Conservation (phyloP, 1,140 invertebrate species). For the Neoseiulus cucumeris region DNA sequence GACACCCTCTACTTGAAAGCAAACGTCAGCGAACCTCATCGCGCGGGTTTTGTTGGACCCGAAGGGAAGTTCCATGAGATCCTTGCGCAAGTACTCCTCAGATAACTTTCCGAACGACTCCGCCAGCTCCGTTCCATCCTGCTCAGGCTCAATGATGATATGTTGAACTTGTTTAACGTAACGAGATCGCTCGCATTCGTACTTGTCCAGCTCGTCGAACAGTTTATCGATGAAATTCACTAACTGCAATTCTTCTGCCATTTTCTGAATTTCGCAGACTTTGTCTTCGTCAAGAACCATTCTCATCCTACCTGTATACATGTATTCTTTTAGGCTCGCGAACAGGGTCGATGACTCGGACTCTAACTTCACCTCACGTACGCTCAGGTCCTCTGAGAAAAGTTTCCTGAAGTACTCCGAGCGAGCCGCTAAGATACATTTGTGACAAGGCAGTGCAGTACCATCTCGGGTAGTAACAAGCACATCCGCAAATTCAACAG, state of each 20-base stretch:
- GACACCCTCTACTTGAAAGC: conserved; percentile 28
- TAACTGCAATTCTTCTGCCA: not conserved
- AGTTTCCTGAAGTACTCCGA: not conserved
- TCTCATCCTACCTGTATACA: conserved; percentile 6
- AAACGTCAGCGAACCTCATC: conserved; percentile 25
- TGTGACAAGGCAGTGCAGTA: not conserved
- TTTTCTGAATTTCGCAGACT: not conserved
- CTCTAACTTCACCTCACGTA: not conserved
- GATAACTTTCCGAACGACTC: not conserved
- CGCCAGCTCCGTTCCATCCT: not conserved
- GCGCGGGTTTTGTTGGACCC: not conserved
- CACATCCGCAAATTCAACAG: not conserved
- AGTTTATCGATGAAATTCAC: not conserved
- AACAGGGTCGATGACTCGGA: not conserved
- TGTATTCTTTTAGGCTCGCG: not conserved
- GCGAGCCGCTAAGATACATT: not conserved
- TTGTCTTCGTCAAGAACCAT: conserved; percentile 2
- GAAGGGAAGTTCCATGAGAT: conserved; percentile 1
- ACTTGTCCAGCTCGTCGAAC: not conserved
- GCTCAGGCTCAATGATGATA: conserved; percentile 3
- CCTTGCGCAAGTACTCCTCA: not conserved
- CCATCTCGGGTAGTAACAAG: not conserved
- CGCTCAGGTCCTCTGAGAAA: not conserved
- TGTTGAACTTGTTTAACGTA: not conserved
- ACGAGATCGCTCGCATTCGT: not conserved